Conservation (phyloP, 2,888 invertebrate genomes). For the Aradus depressus region DNA sequence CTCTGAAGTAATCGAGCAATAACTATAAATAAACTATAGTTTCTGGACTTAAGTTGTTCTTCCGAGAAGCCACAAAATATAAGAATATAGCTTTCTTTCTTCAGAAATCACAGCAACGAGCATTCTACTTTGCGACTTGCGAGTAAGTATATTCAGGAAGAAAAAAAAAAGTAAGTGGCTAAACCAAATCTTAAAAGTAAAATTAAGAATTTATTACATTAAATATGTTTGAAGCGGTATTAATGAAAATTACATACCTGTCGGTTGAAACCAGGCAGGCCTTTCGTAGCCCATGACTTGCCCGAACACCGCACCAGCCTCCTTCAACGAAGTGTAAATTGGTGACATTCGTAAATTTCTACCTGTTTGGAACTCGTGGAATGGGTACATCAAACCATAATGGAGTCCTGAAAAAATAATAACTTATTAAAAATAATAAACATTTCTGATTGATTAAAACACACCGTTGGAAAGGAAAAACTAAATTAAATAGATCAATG, state of each 20-base stretch:
- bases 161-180: neutral
- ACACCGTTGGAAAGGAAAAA: too few relatives aligned
- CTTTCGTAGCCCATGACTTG: slow-evolving; percentile 97
- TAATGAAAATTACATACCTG: slow-evolving; percentile 16
- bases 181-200: neutral
- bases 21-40: too few relatives aligned
- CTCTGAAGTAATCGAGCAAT: too few relatives aligned
- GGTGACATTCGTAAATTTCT: slow-evolving; percentile 88
- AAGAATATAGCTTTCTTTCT: too few relatives aligned
- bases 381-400: slow-evolving; percentile 71
- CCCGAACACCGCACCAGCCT: slow-evolving; percentile 88
- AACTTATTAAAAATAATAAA: neutral
- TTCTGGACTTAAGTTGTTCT: too few relatives aligned
- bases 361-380: slow-evolving; percentile 75
- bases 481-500: too few relatives aligned
- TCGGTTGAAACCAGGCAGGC: slow-evolving; percentile 75
- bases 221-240: neutral
- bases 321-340: slow-evolving; percentile 80
- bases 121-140: too few relatives aligned
- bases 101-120: too few relatives aligned
- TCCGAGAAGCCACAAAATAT: too few relatives aligned
- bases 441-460: too few relatives aligned
- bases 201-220: neutral
- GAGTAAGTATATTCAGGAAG: neutral
- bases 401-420: slow-evolving; percentile 45